Conservation (phyloP, 2,888 invertebrate genomes). For the Zootermopsis nevadensis region DNA sequence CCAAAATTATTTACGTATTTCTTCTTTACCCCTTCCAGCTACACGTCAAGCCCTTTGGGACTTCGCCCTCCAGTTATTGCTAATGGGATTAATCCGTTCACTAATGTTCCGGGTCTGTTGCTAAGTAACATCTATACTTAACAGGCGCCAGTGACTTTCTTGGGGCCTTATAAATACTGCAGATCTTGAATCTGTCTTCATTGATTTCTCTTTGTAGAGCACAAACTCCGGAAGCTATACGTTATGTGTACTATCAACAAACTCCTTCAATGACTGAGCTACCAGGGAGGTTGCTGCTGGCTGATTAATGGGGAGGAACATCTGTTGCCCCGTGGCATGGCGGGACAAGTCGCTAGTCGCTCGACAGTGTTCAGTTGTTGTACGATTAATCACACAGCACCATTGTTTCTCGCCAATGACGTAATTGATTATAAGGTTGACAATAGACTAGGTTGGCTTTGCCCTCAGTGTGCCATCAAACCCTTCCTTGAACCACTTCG, state of each 20-base stretch:
- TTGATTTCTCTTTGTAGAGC: neutral
- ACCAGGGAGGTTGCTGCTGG: too few relatives aligned
- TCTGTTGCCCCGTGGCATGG: conserved; percentile 44
- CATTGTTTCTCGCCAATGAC: conserved; percentile 50
- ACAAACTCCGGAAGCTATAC: neutral
- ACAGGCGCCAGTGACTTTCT: neutral
- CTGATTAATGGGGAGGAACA: conserved; percentile 49
- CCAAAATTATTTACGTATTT: too few relatives aligned
- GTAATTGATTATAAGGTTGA: conserved; percentile 54
- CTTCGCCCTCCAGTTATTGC: too few relatives aligned
- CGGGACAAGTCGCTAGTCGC: conserved; percentile 42
- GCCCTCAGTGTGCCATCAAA: neutral
- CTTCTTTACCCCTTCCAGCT: too few relatives aligned
- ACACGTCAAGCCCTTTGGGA: too few relatives aligned
- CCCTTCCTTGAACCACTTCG: neutral
- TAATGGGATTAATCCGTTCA: too few relatives aligned
- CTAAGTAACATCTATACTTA: too few relatives aligned
- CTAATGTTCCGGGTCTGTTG: too few relatives aligned
- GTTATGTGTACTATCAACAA: conserved; percentile 30
- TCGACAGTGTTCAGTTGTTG: conserved; percentile 48
- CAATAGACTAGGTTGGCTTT: conserved; percentile 50
- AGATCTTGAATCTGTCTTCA: neutral
- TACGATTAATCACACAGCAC: conserved; percentile 50
- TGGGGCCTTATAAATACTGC: neutral
- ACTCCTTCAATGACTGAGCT: neutral